Base-by-base conservation (phyloP, 2,113 vertebrate genomes). In the Bostrychus sinensis region DNA sequence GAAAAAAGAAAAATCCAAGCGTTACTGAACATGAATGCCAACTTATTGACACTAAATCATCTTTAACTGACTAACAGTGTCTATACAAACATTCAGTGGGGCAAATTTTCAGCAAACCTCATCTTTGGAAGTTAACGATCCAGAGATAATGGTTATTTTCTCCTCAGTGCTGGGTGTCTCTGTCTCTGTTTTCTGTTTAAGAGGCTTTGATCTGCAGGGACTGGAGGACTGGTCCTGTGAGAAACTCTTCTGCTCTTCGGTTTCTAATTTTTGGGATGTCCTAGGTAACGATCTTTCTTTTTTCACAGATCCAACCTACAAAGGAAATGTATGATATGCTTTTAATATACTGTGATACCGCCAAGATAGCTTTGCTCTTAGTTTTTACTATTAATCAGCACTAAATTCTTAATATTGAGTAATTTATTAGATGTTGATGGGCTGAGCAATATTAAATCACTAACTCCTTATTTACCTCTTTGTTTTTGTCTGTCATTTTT, bases 71-170 rank as follows among this genome's bases (percentile, higher is more conserved):
- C 13, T 14, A 3, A 45, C n/a, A n/a, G n/a, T n/a, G n/a, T 20
- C 8, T 45, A 25, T 48, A 11, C 22, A 45, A 45, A 7, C 2
- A n/a, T 23, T 26, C 1, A 28, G n/a, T n/a, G n/a, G n/a, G n/a
- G n/a, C 7, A 1, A 51, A 16, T n/a, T 7, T 11, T 23, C 6
- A 38, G 48, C 76, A 25, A 36, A 92, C 91, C 91, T 92, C 89
- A 2, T 78, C 34, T 76, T 86, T 85, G 51, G 76, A 58, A 10
- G 73, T 70, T 54, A 81, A 71, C 58, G 83, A 82, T 62, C 80
- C 86, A 76, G 80, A 77, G 41, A 78, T 55, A 42, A n/a, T 28
- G 3, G 48, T 51, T 20, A 62, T 70, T 41, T 70, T 77, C 25
- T 85, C 85, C 13, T 72, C 69, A 16, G 72, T 46, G 60, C 77